phyloP scores from a whole-genome alignment of 64 coral and sea anemone species.

The Hydrozoanthus tunicans region DNA sequence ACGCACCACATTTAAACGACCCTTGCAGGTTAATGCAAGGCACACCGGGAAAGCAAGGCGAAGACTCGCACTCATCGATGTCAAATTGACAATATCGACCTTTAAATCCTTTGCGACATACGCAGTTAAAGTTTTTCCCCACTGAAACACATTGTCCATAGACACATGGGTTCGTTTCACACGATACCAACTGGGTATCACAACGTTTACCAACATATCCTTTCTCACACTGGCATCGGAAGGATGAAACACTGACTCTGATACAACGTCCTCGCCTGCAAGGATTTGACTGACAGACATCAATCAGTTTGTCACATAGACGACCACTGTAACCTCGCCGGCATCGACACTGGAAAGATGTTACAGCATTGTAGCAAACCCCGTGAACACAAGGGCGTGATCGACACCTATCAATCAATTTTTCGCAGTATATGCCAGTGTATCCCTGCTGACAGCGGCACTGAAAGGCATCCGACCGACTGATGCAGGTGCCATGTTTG shows the following conservation, averaged over 20 bases:
- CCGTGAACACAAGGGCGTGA: slow-evolving; percentile 35
- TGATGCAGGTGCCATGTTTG: slow-evolving; percentile 24
- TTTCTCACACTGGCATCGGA: slow-evolving; percentile 34
- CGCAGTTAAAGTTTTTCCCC: neutral
- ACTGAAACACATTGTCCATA: slow-evolving; percentile 20
- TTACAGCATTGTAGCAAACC: slow-evolving; percentile 22
- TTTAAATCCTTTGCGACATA: slow-evolving; percentile 35
- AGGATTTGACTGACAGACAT: slow-evolving; percentile 47
- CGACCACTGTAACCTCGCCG: slow-evolving; percentile 28
- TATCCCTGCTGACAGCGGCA: slow-evolving; percentile 32
- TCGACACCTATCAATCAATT: slow-evolving; percentile 18
- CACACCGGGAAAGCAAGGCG: slow-evolving; percentile 29
- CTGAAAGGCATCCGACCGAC: neutral
- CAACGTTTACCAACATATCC: slow-evolving; percentile 13
- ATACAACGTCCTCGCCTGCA: slow-evolving; percentile 30
- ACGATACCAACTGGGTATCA: neutral
- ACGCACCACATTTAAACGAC: slow-evolving; percentile 25
- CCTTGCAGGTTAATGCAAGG: slow-evolving; percentile 24
- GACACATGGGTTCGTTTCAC: slow-evolving; percentile 17
- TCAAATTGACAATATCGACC: slow-evolving; percentile 39
- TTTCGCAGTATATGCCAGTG: slow-evolving; percentile 37
- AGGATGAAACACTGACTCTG: neutral
- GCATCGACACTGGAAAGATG: slow-evolving; percentile 44
- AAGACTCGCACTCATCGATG: slow-evolving; percentile 29
- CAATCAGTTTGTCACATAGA: slow-evolving; percentile 33